Percentiles rank a stretch among this genome's conserved stretches.
phyloP scores from a whole-genome alignment of 2,797 vertebrate genomes.

The Spinibarbus caldwelli region DNA sequence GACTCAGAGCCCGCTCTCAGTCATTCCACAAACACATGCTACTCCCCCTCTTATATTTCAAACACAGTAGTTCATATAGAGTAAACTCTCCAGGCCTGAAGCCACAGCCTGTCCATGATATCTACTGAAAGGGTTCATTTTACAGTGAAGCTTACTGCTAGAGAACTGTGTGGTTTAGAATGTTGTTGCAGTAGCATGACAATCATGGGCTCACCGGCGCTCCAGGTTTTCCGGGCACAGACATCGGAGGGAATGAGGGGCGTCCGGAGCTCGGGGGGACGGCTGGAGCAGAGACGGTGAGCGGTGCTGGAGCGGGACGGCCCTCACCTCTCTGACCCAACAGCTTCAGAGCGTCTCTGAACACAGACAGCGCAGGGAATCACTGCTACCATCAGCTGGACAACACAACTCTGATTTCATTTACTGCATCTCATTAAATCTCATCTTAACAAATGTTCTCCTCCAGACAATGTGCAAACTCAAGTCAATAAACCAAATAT shows the following conservation, averaged over 20 bases:
- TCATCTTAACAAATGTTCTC: too few species aligned
- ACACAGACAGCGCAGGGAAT: not conserved
- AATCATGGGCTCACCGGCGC: constrained; percentile 74
- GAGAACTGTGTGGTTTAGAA: not conserved
- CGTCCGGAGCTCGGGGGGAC: constrained; percentile 72
- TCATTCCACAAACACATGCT: too few species aligned
- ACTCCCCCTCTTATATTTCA: too few species aligned
- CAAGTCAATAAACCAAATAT: too few species aligned
- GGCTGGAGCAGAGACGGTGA: constrained; percentile 34
- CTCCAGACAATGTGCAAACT: too few species aligned
- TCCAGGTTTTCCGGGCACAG: constrained; percentile 85
- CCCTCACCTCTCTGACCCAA: constrained; percentile 74
- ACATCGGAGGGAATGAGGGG: constrained; percentile 84
- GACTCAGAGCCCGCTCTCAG: too few species aligned
- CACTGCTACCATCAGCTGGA: too few species aligned
- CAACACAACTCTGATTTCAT: too few species aligned
- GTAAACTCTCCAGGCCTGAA: not conserved
- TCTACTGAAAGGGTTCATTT: not conserved
- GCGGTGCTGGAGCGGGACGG: constrained; percentile 56
- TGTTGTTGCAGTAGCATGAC: not conserved
- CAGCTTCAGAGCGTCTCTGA: constrained; percentile 90
- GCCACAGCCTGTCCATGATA: too few species aligned
- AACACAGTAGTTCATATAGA: not conserved
- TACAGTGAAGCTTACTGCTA: not conserved
- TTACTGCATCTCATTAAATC: too few species aligned